Evolutionary conservation across 2,888 invertebrate genomes (phyloP).

Genomic region (Eulithis testata): DNA sequence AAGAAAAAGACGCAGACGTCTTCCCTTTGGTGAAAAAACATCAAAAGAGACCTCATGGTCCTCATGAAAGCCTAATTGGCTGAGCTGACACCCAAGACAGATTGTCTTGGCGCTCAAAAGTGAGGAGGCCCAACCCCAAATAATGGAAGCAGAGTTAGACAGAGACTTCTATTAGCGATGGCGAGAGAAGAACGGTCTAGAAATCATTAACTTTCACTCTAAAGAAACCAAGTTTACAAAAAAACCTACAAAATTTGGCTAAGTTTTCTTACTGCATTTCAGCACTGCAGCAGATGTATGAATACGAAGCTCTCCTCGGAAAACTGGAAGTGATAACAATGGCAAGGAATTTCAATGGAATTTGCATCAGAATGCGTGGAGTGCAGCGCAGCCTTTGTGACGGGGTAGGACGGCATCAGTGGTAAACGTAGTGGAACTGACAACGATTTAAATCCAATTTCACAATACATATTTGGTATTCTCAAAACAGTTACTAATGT

Average conservation of each 20-base stretch:
- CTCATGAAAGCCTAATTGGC: too few species aligned
- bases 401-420: conserved; percentile 42
- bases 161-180: too few species aligned
- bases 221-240: not conserved
- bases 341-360: conserved; percentile 75
- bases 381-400: conserved; percentile 72
- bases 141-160: too few species aligned
- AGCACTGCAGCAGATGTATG: conserved; percentile 51
- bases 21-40: too few species aligned
- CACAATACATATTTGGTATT: not conserved
- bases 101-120: too few species aligned
- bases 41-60: too few species aligned
- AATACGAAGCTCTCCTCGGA: conserved; percentile 60
- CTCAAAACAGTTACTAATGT: too few species aligned
- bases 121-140: too few species aligned
- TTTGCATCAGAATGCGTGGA: conserved; percentile 80
- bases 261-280: conserved; percentile 7
- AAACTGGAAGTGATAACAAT: conserved; percentile 76
- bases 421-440: conserved; percentile 29
- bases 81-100: too few species aligned
- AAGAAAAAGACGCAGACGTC: too few species aligned
- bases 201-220: too few species aligned
- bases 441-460: conserved; percentile 33
- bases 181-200: too few species aligned
- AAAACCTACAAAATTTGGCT: not conserved